These are phyloP conservation scores for Lipophrys pholis DNA, from an alignment of 2,113 vertebrate species.

Conservation along the genomic window DNA sequence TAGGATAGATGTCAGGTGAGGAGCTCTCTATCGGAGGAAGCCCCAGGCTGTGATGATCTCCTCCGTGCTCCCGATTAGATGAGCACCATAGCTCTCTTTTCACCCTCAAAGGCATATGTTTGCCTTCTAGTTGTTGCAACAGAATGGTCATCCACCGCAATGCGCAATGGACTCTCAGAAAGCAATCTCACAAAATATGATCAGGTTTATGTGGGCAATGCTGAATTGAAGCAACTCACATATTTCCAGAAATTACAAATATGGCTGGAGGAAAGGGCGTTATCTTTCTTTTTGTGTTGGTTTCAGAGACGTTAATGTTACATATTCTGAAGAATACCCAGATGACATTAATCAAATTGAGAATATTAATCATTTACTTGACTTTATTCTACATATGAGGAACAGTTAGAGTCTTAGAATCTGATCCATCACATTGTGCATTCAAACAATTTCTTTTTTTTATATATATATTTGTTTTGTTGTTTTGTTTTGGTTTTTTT, in stretches of 20 bases:
- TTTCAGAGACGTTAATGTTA: no score
- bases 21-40: slow-evolving; percentile 23
- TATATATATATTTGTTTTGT: no score
- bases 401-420: slow-evolving; percentile 6
- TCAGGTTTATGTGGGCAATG: neutral
- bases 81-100: slow-evolving; percentile 10
- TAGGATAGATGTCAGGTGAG: slow-evolving; percentile 46
- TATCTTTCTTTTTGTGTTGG: no score
- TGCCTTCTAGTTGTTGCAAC: slow-evolving; percentile 7
- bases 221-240: no score
- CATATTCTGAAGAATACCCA: neutral
- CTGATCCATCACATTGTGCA: slow-evolving; percentile 7
- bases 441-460: no score
- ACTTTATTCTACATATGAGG: slow-evolving; percentile 5
- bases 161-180: slow-evolving; percentile 6
- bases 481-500: slow-evolving; percentile 14
- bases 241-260: no score
- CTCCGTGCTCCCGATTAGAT: slow-evolving; percentile 15
- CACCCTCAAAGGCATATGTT: slow-evolving; percentile 21
- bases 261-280: no score
- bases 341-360: no score
- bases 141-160: slow-evolving; percentile 3
- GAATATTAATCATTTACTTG: no score
- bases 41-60: slow-evolving; percentile 17
- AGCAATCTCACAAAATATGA: slow-evolving; percentile 3